These are phyloP conservation scores for Orestias chungarensis DNA, from an alignment of 2,797 vertebrate genomes.

Conservation along the genomic window DNA sequence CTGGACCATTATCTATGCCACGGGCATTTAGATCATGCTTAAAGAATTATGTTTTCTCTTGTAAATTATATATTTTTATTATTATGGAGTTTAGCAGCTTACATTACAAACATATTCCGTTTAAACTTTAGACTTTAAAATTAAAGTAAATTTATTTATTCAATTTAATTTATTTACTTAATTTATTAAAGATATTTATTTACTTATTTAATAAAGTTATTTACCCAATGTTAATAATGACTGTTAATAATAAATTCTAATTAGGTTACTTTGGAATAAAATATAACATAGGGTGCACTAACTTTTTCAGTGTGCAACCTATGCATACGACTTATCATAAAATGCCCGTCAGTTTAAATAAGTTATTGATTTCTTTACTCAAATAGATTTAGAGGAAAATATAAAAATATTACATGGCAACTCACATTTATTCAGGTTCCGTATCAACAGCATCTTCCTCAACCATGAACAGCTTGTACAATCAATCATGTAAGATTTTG, in stretches of 20 bases:
- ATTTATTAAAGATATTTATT: no score
- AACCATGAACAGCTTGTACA: constrained; percentile 66
- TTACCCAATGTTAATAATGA: no score
- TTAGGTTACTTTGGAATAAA: no score
- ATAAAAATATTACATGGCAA: not conserved
- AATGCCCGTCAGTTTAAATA: not conserved
- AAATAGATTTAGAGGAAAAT: not conserved
- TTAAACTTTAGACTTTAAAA: not conserved
- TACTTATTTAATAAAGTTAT: no score
- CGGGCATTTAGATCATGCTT: not conserved
- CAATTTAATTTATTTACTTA: no score
- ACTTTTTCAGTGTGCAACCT: not conserved
- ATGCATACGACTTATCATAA: not conserved
- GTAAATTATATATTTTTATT: not conserved
- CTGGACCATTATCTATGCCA: constrained; percentile 9
- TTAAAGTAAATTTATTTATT: no score
- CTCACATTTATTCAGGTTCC: constrained; percentile 27
- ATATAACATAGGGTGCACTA: no score
- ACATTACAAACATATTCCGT: not conserved
- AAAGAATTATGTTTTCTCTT: constrained; percentile 2
- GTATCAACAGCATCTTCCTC: constrained; percentile 56
- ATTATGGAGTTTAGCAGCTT: not conserved
- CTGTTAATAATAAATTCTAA: no score
- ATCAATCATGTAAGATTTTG: constrained; percentile 43
- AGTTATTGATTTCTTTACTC: not conserved